A percentile compares a stretch with the other conserved stretches of the same genome.
These are phyloP conservation scores for Galaxias olidus DNA, from an alignment of 2,797 vertebrate species.

Conservation along the genomic window DNA sequence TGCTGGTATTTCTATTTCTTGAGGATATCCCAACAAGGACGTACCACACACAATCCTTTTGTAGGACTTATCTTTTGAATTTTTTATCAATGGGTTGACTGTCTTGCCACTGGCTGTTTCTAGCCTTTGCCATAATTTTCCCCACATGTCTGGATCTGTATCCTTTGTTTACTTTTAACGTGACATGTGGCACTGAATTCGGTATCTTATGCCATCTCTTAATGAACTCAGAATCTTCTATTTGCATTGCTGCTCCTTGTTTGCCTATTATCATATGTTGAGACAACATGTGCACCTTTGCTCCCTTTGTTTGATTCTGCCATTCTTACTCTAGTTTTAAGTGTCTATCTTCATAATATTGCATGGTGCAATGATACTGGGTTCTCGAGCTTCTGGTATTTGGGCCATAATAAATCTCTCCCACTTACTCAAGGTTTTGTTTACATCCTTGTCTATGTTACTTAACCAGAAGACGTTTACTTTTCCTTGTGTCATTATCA, in stretches of 20 bases:
- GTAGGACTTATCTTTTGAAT: not conserved
- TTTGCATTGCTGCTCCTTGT: too few relatives aligned
- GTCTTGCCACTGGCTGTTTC: not conserved
- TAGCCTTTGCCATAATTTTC: not conserved
- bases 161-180: not conserved
- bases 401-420: not conserved
- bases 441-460: not conserved
- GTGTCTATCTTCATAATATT: too few relatives aligned
- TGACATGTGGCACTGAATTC: not conserved
- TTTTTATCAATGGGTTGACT: not conserved
- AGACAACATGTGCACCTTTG: too few relatives aligned
- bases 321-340: too few relatives aligned
- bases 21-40: not conserved
- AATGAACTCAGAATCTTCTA: too few relatives aligned
- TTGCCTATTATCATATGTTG: too few relatives aligned
- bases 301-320: too few relatives aligned
- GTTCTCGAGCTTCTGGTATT: not conserved
- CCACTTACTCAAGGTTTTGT: not conserved
- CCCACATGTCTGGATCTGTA: not conserved
- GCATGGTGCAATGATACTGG: too few relatives aligned
- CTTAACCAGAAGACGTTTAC: constrained; percentile 12
- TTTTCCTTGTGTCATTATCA: not conserved
- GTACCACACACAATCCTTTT: not conserved
- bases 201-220: not conserved
- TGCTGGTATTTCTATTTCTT: not conserved